Base-by-base conservation (phyloP, 2,888 invertebrate genomes). In the Caenorhabditis drosophilae region DNA sequence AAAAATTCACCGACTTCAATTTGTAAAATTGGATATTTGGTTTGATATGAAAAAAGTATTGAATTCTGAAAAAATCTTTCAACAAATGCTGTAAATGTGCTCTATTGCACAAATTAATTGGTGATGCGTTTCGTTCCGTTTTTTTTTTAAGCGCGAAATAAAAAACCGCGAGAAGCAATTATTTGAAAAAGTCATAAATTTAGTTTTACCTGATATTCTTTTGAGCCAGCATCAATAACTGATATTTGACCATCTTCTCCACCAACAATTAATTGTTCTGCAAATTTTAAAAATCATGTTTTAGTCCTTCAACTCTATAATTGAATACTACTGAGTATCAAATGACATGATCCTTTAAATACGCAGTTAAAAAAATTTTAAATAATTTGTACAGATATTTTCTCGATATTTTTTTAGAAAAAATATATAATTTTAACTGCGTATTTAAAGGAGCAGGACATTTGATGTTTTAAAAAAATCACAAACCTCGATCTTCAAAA, bases 181-280 rank as follows among this genome's bases (percentile, higher is more conserved):
- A 16, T 35, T 35, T 20, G 11, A 25, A 15, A 34, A 20, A 38
- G n/a, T n/a, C n/a, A n/a, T n/a, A n/a, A n/a, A 12, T 40, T 31
- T 20, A 25, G 27, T 27, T 12, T 40, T 27, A 56, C 63, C 18
- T 22, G 35, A 12, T 52, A 25, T 4, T 57, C 46, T 20, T 45
- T 27, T 7, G n/a, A 35, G 16, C 57, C 60, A 1, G 69, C 67
- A 54, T 72, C 72, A 22, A 69, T n/a, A 12, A 72, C 46, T 15
- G 51, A 40, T n/a, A 72, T 42, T n/a, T 55, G 48, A 11, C 72
- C 72, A 35, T 69, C 54, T 54, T 72, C 72, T 0, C 58, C 59
- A 11, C 72, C 72, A 34, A 69, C 49, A 1, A 72, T 42, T 1
- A 72, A 25, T 51, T 69, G 69, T 2, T 67, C 72, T 72, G 42